Evolutionary conservation across 2,888 invertebrate species (phyloP).

Genomic region (Nymphalis urticae): DNA sequence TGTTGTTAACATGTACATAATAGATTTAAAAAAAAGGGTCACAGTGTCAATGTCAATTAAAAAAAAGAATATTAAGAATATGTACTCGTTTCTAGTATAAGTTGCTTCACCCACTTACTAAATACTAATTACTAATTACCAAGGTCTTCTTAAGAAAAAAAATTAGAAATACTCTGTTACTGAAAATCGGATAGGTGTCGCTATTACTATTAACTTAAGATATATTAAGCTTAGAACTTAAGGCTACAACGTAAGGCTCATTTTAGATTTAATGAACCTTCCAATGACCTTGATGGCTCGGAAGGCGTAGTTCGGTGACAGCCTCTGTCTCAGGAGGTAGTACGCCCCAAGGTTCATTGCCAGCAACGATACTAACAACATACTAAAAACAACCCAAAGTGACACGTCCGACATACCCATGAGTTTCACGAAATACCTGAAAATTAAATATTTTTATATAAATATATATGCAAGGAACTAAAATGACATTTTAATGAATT

Average conservation of each 20-base stretch:
- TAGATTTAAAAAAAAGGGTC: too few relatives aligned
- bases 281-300: slow-evolving; percentile 86
- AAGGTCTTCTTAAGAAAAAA: too few relatives aligned
- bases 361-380: slow-evolving; percentile 83
- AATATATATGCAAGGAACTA: too few relatives aligned
- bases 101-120: too few relatives aligned
- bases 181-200: too few relatives aligned
- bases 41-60: too few relatives aligned
- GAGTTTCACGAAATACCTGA: slow-evolving; percentile 85
- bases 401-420: slow-evolving; percentile 88
- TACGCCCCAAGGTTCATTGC: slow-evolving; percentile 85
- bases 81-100: too few relatives aligned
- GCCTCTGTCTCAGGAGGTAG: slow-evolving; percentile 86
- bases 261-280: slow-evolving; percentile 84
- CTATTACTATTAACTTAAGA: neutral
- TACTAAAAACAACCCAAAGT: slow-evolving; percentile 85
- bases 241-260: slow-evolving; percentile 54
- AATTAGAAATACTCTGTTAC: too few relatives aligned
- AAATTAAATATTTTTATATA: slow-evolving; percentile 35
- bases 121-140: too few relatives aligned
- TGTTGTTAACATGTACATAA: too few relatives aligned
- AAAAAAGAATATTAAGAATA: too few relatives aligned
- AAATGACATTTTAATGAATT: too few relatives aligned
- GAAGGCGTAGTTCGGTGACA: slow-evolving; percentile 87
- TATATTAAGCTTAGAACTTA: neutral